phyloP scores from a whole-genome alignment of 1,140 invertebrate species.

The Hesperophylax magnus region DNA sequence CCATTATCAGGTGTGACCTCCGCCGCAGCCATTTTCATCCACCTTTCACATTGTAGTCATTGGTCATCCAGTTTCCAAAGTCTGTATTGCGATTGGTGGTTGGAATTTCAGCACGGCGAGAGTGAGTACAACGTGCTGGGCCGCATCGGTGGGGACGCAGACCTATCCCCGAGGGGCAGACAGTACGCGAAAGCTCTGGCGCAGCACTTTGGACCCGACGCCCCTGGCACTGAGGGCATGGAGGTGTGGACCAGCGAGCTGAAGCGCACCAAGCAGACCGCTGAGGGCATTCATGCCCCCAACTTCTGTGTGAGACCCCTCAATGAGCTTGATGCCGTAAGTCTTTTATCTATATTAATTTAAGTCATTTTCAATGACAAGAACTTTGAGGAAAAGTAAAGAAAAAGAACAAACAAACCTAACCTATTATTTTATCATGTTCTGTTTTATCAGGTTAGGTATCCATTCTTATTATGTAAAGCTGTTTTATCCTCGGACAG shows the following conservation, averaged over 20 bases:
- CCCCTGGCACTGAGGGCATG: conserved; percentile 75
- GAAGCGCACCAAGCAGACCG: conserved; percentile 90
- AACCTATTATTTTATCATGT: too few species aligned
- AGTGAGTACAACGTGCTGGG: conserved; percentile 93
- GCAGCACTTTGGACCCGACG: conserved; percentile 80
- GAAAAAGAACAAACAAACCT: too few species aligned
- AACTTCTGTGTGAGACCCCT: conserved; percentile 84
- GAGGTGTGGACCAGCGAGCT: conserved; percentile 92
- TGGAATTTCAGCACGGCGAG: conserved; percentile 85
- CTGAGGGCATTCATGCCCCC: conserved; percentile 82
- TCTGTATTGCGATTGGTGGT: conserved; percentile 50
- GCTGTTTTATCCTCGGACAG: too few species aligned
- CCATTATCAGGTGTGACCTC: conserved; percentile 38
- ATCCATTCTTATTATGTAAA: too few species aligned
- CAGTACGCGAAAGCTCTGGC: conserved; percentile 85
- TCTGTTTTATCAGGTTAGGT: too few species aligned
- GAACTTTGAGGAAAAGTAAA: too few species aligned
- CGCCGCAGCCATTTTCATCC: conserved; percentile 51
- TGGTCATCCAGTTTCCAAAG: conserved; percentile 44
- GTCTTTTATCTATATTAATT: conserved; percentile 67
- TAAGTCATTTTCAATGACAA: background rate
- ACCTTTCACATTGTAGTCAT: conserved; percentile 49
- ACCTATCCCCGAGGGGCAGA: conserved; percentile 84
- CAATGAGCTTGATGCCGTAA: conserved; percentile 92
- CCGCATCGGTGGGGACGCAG: conserved; percentile 90